These are phyloP conservation scores for Chaetura pelagica DNA, from an alignment of 2,113 vertebrate species.

Conservation along the genomic window DNA sequence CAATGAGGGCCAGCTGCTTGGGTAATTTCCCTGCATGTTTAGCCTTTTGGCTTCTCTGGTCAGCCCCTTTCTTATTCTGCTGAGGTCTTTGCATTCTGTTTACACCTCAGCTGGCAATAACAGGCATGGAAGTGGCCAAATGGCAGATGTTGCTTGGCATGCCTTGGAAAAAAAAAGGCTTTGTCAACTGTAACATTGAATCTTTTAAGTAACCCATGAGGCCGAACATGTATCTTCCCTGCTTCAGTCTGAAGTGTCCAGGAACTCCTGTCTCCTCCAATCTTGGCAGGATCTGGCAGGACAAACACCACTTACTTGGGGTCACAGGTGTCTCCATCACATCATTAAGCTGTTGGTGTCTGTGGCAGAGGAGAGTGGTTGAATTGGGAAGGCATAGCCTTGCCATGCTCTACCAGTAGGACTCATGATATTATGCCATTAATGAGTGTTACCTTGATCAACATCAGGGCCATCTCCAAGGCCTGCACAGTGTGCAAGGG, in stretches of 20 bases:
- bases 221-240: background rate
- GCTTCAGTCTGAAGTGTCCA: background rate
- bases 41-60: background rate
- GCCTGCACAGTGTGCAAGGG: background rate
- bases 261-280: background rate
- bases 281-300: background rate
- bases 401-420: background rate
- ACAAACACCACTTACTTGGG: accelerated
- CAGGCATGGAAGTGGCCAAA: background rate
- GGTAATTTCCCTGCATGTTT: background rate
- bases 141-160: background rate
- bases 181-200: background rate
- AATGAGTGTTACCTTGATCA: background rate
- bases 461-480: background rate
- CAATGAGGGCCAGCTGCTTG: background rate
- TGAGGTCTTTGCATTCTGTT: background rate
- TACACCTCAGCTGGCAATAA: background rate
- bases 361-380: background rate
- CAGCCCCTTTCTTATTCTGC: background rate
- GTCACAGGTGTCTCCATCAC: background rate
- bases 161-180: background rate
- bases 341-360: background rate
- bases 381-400: background rate
- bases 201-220: background rate
- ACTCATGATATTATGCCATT: background rate